Conservation (phyloP, 2,888 invertebrate species). For the Miltochrista miniata region DNA sequence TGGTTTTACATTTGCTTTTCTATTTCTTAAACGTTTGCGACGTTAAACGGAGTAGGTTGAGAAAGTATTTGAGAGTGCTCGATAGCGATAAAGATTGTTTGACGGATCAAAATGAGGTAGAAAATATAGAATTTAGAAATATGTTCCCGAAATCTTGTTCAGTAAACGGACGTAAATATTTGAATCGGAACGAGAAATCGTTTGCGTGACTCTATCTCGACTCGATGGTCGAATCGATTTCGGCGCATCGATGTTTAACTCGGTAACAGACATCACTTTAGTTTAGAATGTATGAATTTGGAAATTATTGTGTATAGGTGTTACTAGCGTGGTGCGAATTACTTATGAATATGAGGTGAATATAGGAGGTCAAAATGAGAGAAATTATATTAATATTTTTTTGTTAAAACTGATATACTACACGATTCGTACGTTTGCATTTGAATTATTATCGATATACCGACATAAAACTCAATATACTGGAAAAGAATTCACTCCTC, state of each 20-base stretch:
- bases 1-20: conserved; percentile 74
- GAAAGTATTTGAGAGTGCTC: conserved; percentile 32
- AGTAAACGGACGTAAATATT: conserved; percentile 34
- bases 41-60: conserved; percentile 31
- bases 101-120: conserved; percentile 46
- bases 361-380: conserved; percentile 49
- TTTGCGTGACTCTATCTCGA: conserved; percentile 36
- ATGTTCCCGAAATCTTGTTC: conserved; percentile 61
- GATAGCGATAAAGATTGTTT: conserved; percentile 38
- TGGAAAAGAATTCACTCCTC: conserved; percentile 32
- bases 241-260: conserved; percentile 33
- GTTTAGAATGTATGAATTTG: conserved; percentile 46
- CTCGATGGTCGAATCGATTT: conserved; percentile 29
- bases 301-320: conserved; percentile 42
- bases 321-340: conserved; percentile 54
- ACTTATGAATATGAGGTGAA: conserved; percentile 51
- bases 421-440: conserved; percentile 28
- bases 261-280: conserved; percentile 51
- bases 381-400: conserved; percentile 21
- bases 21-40: conserved; percentile 56
- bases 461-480: conserved; percentile 18
- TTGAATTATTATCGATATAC: conserved; percentile 20
- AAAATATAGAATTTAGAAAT: conserved; percentile 63
- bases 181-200: conserved; percentile 32
- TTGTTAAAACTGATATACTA: conserved; percentile 25